Base-by-base conservation (phyloP, 2,113 vertebrate genomes). In the Myrmophylax atrothorax region DNA sequence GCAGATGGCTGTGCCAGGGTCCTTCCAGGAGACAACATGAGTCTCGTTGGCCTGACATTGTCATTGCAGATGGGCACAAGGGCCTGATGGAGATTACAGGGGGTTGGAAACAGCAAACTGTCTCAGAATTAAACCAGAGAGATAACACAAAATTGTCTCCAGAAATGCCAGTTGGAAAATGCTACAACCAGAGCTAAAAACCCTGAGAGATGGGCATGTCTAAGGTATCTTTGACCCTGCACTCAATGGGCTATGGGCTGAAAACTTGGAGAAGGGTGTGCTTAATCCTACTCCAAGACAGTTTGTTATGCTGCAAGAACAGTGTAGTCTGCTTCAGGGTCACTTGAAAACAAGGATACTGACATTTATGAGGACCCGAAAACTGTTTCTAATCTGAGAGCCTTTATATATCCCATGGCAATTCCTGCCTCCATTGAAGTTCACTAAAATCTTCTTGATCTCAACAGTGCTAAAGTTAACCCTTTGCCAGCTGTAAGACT, bases 1-100 rank as follows among this genome's bases (percentile, higher is more conserved):
- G 40, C 50, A 87, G 33, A 24, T 0, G 1, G 29, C 31, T 58
- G 8, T 66, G 29, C 50, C 80, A 77, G 1, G 1, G 11, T 14
- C 26, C 44, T 56, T 82, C 42, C 38, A 75, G 49, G 26, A 55
- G 47, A 50, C 10, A 84, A 23, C 8, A 14, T 3, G 19, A 33
- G 17, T 6, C 35, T 53, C 55, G 8, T 67, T 37, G 83, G 49
- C 33, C 70, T 23, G 7, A 28, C 10, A 11, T 8, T 83, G 75
- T 66, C 68, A n/a, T 29, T 74, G 40, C 31, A 89, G 59, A 40
- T 53, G 28, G 20, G 29, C 6, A 50, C 56, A 67, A 79, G 37
- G 31, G 7, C 19, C 46, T 53, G 46, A 37, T 87, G 58, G 33
- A 66, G 24, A 40, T 73, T 73, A 49, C 25, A 76, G 46, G 8